phyloP scores from a whole-genome alignment of 2,888 invertebrate genomes.

The Cosmorhoe ocellata region DNA sequence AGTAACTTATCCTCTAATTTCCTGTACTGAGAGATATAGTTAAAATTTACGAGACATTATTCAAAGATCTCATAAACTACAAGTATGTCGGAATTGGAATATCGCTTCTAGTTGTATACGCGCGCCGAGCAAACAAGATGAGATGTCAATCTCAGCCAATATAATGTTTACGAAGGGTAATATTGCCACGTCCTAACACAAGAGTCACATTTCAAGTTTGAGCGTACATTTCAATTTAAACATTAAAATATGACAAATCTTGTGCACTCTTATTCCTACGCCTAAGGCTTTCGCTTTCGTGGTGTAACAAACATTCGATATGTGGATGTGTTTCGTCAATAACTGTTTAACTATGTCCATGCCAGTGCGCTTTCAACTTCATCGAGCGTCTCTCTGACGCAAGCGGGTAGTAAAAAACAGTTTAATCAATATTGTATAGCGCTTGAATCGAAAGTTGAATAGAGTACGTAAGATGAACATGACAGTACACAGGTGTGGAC shows the following conservation, averaged over 20 bases:
- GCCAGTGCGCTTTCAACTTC: too few species aligned
- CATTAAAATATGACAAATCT: constrained; percentile 55
- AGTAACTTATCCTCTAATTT: constrained; percentile 74
- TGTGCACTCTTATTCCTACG: constrained; percentile 52
- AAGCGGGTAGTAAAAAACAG: too few species aligned
- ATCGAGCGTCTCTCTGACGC: too few species aligned
- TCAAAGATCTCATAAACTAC: constrained; percentile 53
- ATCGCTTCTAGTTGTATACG: constrained; percentile 16
- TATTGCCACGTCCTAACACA: constrained; percentile 48
- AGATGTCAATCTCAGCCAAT: constrained; percentile 31
- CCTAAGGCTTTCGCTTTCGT: constrained; percentile 56
- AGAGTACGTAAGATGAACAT: too few species aligned
- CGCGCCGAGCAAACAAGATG: constrained; percentile 16
- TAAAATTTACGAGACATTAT: constrained; percentile 46
- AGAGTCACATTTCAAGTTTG: constrained; percentile 56
- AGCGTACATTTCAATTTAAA: constrained; percentile 37
- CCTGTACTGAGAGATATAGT: constrained; percentile 81
- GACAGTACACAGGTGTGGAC: too few species aligned
- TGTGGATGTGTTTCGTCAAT: constrained; percentile 21
- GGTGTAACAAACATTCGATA: constrained; percentile 28
- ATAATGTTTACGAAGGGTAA: constrained; percentile 39
- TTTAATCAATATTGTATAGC: too few species aligned
- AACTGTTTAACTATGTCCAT: too few species aligned
- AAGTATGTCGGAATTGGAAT: constrained; percentile 40
- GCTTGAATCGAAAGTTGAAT: too few species aligned